Evolutionary conservation across 2,113 vertebrate species (phyloP).

Genomic region (Cheilinus undulatus): DNA sequence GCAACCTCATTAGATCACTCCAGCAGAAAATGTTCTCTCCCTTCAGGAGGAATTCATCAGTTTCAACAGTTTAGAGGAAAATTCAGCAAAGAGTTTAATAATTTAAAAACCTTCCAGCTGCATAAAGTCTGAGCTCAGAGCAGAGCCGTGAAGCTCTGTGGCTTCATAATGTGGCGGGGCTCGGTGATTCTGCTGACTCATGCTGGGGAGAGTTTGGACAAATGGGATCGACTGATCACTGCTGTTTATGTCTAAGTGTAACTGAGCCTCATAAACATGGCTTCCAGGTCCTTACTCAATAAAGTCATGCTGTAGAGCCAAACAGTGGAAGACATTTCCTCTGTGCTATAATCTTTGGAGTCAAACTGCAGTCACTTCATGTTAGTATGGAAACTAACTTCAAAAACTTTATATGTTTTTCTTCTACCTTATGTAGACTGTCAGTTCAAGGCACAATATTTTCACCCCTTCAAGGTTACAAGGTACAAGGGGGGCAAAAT

Average conservation of each 20-base stretch:
- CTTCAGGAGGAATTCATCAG: constrained; percentile 9
- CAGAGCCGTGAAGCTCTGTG: neutral
- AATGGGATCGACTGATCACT: constrained; percentile 8
- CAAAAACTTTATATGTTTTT: too few species aligned
- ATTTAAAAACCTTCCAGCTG: constrained; percentile 4
- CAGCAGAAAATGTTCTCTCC: constrained; percentile 15
- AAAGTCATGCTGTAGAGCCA: too few species aligned
- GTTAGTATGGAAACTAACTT: too few species aligned
- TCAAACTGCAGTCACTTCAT: too few species aligned
- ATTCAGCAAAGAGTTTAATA: neutral
- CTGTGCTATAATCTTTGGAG: too few species aligned
- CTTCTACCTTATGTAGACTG: too few species aligned
- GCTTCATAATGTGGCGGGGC: constrained; percentile 5
- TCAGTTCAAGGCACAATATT: too few species aligned
- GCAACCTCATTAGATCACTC: constrained; percentile 1
- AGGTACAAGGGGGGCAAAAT: too few species aligned
- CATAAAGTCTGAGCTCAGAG: neutral
- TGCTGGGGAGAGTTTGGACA: constrained; percentile 9
- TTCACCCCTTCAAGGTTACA: too few species aligned
- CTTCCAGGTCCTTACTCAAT: too few species aligned
- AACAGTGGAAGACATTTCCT: too few species aligned
- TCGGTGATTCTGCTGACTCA: constrained; percentile 1
- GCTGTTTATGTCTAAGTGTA: constrained; percentile 16
- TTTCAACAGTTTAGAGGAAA: constrained; percentile 1
- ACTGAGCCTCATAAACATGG: neutral